phyloP scores from a whole-genome alignment of 1,140 invertebrate species.

The Tribolium castaneum region DNA sequence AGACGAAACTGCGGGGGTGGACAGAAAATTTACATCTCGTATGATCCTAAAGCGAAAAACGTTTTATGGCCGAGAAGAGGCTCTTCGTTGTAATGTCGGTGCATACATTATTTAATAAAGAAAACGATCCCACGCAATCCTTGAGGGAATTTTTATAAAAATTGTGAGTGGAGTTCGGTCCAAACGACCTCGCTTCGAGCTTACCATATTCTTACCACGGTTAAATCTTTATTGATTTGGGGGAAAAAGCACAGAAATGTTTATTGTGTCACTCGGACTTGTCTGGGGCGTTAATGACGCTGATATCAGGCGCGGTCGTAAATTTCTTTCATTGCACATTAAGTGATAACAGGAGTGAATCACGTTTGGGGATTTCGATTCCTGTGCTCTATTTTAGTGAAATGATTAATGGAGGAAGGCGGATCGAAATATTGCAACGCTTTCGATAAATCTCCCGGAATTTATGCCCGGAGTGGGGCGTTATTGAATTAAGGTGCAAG shows the following conservation, averaged over 20 bases:
- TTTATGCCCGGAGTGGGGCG: too few species aligned
- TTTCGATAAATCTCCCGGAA: too few species aligned
- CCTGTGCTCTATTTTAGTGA: neutral
- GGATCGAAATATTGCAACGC: too few species aligned
- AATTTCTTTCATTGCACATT: constrained; percentile 23
- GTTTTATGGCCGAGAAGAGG: neutral
- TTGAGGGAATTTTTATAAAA: constrained; percentile 14
- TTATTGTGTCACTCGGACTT: neutral
- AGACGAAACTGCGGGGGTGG: constrained; percentile 2
- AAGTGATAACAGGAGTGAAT: constrained; percentile 2
- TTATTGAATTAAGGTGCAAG: neutral
- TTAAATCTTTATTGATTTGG: neutral
- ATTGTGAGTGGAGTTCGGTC: neutral
- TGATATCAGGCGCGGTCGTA: neutral
- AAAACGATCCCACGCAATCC: neutral
- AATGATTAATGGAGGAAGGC: too few species aligned
- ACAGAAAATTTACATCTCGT: neutral
- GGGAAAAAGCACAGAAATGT: neutral
- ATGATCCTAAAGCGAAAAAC: neutral
- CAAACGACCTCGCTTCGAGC: neutral
- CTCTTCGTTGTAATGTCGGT: neutral
- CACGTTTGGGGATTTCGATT: neutral
- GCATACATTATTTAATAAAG: constrained; percentile 18
- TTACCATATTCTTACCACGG: neutral
- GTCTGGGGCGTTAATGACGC: neutral